phyloP scores from a whole-genome alignment of 1,140 invertebrate species.

The Galleria mellonella region DNA sequence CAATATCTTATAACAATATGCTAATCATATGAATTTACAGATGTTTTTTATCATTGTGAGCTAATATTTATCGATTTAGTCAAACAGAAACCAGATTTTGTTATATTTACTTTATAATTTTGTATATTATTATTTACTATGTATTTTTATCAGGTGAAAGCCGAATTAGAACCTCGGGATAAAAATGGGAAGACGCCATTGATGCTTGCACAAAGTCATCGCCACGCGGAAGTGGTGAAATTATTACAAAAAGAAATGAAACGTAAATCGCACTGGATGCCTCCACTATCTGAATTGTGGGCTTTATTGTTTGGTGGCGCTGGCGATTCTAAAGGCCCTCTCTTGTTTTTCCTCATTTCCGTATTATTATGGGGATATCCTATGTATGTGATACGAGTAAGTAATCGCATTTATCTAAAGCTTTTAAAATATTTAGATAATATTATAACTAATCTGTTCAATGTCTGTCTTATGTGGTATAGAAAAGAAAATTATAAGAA shows the following conservation, averaged over 20 bases:
- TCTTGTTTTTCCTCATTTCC: constrained; percentile 89
- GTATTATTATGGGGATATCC: constrained; percentile 94
- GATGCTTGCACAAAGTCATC: constrained; percentile 89
- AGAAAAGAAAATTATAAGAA: too few species aligned
- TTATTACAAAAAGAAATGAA: constrained; percentile 88
- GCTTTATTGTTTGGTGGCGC: constrained; percentile 92
- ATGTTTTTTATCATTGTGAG: too few species aligned
- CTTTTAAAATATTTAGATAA: not conserved
- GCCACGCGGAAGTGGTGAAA: constrained; percentile 88
- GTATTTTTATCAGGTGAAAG: constrained; percentile 79
- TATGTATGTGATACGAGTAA: constrained; percentile 91
- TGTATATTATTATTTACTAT: too few species aligned
- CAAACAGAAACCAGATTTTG: too few species aligned
- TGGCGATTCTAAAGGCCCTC: constrained; percentile 90
- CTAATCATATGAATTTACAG: too few species aligned
- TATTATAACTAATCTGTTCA: not conserved
- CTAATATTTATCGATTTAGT: too few species aligned
- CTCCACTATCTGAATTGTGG: constrained; percentile 90
- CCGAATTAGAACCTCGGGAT: constrained; percentile 88
- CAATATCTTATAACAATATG: too few species aligned
- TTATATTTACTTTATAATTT: too few species aligned
- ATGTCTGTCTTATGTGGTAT: too few species aligned
- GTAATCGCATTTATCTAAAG: constrained; percentile 16
- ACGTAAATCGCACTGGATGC: constrained; percentile 87
- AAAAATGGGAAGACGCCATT: constrained; percentile 94